Percentiles rank a stretch among this genome's conserved stretches.
Conservation (phyloP, 2,113 vertebrate genomes). For the Sigmodon hispidus region DNA sequence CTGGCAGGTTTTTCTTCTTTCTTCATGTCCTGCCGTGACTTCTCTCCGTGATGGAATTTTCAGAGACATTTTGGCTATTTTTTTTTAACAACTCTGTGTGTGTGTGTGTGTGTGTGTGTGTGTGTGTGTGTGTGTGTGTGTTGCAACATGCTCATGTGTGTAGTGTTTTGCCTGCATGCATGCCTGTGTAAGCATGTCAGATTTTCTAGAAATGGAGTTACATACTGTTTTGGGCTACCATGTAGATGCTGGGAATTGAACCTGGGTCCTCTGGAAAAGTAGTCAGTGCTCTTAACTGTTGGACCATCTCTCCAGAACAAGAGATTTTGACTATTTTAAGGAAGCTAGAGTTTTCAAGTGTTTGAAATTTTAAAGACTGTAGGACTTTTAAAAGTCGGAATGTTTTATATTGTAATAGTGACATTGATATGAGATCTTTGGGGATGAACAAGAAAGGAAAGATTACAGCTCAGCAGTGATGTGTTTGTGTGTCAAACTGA, state of each 20-base stretch:
- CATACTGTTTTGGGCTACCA: too few species aligned
- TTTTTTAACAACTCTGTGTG: too few species aligned
- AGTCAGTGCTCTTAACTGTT: too few species aligned
- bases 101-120: too few species aligned
- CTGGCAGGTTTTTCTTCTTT: background rate
- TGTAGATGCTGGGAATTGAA: too few species aligned
- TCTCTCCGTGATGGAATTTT: background rate
- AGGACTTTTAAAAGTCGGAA: background rate
- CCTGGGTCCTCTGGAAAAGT: too few species aligned
- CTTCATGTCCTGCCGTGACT: background rate
- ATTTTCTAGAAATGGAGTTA: too few species aligned
- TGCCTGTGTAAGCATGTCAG: too few species aligned
- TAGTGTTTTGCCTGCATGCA: too few species aligned
- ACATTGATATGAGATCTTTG: background rate
- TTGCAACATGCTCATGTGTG: too few species aligned
- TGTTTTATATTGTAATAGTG: background rate
- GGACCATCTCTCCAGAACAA: too few species aligned
- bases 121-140: too few species aligned
- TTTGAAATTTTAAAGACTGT: background rate
- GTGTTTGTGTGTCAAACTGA: background rate
- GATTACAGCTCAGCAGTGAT: background rate
- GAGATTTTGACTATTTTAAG: background rate
- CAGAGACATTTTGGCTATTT: background rate
- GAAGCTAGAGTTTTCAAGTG: background rate
- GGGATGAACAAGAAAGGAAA: background rate